Conservation (phyloP, 2,888 invertebrate genomes). For the Lochmaea capreae region DNA sequence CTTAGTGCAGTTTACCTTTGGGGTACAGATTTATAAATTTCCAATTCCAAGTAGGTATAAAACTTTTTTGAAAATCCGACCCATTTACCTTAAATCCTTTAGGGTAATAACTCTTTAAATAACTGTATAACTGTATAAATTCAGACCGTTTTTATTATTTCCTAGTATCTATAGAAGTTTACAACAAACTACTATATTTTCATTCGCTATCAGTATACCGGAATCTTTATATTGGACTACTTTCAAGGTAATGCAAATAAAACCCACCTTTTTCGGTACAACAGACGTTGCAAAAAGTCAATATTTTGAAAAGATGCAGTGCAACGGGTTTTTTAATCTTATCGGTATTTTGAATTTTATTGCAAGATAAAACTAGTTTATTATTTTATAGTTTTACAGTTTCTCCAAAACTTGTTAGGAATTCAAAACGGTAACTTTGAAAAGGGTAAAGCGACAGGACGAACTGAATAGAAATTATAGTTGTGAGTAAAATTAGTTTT, state of each 20-base stretch:
- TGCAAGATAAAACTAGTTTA: background rate
- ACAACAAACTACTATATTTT: background rate
- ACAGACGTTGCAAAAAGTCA: background rate
- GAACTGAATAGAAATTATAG: too few species aligned
- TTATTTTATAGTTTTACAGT: constrained; percentile 3
- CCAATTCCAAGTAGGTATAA: background rate
- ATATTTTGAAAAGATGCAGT: background rate
- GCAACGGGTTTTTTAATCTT: background rate
- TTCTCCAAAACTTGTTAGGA: background rate
- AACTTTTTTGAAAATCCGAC: background rate
- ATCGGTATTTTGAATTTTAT: background rate
- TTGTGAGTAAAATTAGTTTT: too few species aligned
- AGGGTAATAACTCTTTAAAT: background rate
- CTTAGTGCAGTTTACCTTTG: too few species aligned
- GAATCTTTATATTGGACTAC: background rate
- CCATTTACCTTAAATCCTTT: background rate
- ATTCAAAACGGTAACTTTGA: background rate
- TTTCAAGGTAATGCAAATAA: background rate
- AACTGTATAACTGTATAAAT: background rate
- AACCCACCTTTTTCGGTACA: background rate
- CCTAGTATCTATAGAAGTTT: background rate
- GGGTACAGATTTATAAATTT: too few species aligned
- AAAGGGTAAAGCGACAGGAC: too few species aligned
- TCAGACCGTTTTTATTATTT: background rate
- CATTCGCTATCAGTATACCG: background rate